These are phyloP conservation scores for Merops nubicus DNA, from an alignment of 2,113 vertebrate species.

Conservation along the genomic window DNA sequence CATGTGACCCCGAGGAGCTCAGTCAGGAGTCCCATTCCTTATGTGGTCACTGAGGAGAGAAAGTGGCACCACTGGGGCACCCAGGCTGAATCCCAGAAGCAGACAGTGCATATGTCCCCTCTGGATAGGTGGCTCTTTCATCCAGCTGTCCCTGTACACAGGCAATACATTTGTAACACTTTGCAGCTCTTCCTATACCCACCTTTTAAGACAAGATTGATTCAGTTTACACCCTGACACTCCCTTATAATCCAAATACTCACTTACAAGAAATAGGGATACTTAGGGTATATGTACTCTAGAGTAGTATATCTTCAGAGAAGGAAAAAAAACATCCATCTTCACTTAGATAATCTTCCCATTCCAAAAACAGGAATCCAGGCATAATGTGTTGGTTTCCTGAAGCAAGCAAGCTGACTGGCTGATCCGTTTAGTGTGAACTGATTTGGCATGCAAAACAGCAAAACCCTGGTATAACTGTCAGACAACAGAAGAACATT, in stretches of 20 bases:
- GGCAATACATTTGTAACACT: background rate
- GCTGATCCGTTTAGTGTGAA: background rate
- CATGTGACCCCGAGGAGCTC: background rate
- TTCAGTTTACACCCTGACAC: background rate
- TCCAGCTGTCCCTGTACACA: accelerated
- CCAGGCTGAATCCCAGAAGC: background rate
- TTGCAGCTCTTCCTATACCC: background rate
- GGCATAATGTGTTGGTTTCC: background rate
- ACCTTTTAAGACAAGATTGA: background rate
- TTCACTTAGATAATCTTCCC: background rate
- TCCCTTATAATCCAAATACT: background rate
- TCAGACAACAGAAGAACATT: background rate
- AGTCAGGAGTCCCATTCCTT: background rate
- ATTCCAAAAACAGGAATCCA: background rate
- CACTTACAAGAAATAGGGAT: background rate
- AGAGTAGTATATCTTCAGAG: background rate
- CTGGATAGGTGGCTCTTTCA: background rate
- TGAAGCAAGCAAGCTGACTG: background rate
- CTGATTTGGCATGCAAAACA: background rate
- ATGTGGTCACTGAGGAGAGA: background rate
- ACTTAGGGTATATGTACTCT: background rate
- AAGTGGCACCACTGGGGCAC: background rate
- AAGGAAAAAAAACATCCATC: background rate
- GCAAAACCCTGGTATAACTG: background rate
- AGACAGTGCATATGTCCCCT: background rate